phyloP scores from a whole-genome alignment of 2,888 invertebrate species.

The Drosophila barbarae region DNA sequence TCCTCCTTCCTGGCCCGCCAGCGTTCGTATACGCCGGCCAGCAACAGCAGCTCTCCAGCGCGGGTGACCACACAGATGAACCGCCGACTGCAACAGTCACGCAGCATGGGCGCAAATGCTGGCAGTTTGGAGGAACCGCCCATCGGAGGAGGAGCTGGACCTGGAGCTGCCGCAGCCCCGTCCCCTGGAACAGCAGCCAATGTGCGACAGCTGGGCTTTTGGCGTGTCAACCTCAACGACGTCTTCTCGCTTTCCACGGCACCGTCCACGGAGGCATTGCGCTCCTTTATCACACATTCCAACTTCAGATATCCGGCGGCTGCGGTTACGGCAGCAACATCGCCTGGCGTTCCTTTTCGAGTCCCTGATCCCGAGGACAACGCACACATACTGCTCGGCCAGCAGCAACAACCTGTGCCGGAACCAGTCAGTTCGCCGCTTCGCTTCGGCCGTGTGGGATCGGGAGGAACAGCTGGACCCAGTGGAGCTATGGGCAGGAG shows the following conservation, averaged over 20 bases:
- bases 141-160: slow-evolving; percentile 1
- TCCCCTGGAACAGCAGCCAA: slow-evolving; percentile 26
- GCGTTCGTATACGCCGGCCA: slow-evolving; percentile 57
- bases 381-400: slow-evolving; percentile 49
- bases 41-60: slow-evolving; percentile 44
- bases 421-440: slow-evolving; percentile 23
- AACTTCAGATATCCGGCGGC: slow-evolving; percentile 67
- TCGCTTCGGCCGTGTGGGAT: slow-evolving; percentile 7
- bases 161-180: slow-evolving; percentile 4
- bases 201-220: slow-evolving; percentile 59
- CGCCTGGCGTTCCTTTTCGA: slow-evolving; percentile 1
- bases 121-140: slow-evolving; percentile 46
- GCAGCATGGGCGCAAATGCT: slow-evolving; percentile 42
- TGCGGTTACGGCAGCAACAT: slow-evolving; percentile 26
- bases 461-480: slow-evolving; percentile 8
- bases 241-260: slow-evolving; percentile 74
- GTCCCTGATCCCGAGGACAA: slow-evolving; percentile 45
- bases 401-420: slow-evolving; percentile 19
- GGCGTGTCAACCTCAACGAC: slow-evolving; percentile 76
- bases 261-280: slow-evolving; percentile 72
- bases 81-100: slow-evolving; percentile 54
- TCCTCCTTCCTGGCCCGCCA: slow-evolving; percentile 53
- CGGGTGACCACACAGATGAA: slow-evolving; percentile 53
- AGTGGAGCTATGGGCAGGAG: slow-evolving; percentile 55
- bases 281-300: slow-evolving; percentile 72